These are phyloP conservation scores for Pristionchus exspectatus DNA, from an alignment of 2,888 invertebrate species.

Conservation along the genomic window DNA sequence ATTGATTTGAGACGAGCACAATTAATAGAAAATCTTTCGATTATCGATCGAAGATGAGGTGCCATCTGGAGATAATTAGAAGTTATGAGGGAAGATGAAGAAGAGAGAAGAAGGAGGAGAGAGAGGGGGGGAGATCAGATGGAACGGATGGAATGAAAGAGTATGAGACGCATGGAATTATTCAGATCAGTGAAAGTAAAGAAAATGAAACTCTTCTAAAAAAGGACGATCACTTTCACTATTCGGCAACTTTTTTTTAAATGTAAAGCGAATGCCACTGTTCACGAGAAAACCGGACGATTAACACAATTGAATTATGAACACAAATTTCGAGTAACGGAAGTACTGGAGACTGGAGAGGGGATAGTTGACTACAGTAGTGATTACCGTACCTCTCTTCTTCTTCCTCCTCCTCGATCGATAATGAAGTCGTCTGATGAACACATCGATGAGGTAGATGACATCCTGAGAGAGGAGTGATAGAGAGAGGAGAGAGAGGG, in stretches of 20 bases:
- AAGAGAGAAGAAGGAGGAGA: neutral
- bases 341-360: neutral
- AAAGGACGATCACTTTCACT: neutral
- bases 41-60: slow-evolving; percentile 71
- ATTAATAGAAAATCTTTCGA: slow-evolving; percentile 72
- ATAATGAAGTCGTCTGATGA: slow-evolving; percentile 49
- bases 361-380: neutral
- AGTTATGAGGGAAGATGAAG: neutral
- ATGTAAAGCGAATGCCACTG: neutral
- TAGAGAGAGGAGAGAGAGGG: neutral
- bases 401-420: slow-evolving; percentile 6
- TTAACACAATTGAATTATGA: neutral
- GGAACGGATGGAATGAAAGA: slow-evolving; percentile 1
- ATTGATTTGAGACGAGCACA: slow-evolving; percentile 66
- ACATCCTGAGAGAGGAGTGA: slow-evolving; percentile 40
- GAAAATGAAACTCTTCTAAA: neutral
- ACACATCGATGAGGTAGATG: slow-evolving; percentile 53
- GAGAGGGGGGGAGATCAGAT: neutral
- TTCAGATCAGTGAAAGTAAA: neutral
- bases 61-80: slow-evolving; percentile 65
- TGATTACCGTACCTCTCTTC: slow-evolving; percentile 22
- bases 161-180: neutral
- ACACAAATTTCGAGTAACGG: too few species aligned
- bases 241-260: neutral
- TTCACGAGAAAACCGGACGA: too few species aligned